Evolutionary conservation across 2,113 vertebrate species (phyloP).

Genomic region (Sciurus niger): DNA sequence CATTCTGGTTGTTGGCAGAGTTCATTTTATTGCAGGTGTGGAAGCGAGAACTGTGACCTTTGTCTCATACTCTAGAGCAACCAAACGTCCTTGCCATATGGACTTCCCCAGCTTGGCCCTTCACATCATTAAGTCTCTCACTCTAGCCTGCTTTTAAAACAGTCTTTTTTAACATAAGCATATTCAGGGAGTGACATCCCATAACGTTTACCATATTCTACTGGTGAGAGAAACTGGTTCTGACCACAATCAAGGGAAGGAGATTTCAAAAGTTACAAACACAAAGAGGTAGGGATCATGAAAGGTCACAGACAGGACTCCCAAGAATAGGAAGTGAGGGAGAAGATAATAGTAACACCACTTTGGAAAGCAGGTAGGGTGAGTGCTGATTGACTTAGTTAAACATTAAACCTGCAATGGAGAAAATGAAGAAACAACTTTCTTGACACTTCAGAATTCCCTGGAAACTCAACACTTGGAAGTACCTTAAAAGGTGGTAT

Average conservation of each 20-base stretch:
- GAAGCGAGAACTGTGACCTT: not conserved
- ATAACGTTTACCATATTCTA: not conserved
- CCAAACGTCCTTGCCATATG: not conserved
- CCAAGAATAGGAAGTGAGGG: not conserved
- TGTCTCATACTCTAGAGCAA: not conserved
- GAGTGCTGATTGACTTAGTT: not conserved
- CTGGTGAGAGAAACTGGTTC: not conserved
- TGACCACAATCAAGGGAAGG: not conserved
- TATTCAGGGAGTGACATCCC: not conserved
- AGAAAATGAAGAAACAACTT: not conserved
- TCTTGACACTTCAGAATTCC: not conserved
- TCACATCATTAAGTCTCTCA: not conserved
- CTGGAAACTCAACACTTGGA: not conserved
- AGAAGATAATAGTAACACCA: not conserved
- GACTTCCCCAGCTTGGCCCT: not conserved
- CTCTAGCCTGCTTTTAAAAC: not conserved
- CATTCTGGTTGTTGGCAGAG: not conserved
- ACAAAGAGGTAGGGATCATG: not conserved
- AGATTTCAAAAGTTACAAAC: not conserved
- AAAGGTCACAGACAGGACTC: not conserved
- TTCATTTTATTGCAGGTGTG: not conserved
- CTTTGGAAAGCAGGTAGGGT: not conserved
- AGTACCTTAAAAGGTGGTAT: not conserved
- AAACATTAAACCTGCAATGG: not conserved
- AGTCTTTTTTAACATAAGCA: not conserved